phyloP scores from a whole-genome alignment of 1,140 invertebrate genomes.

The Bombus difficillimus region DNA sequence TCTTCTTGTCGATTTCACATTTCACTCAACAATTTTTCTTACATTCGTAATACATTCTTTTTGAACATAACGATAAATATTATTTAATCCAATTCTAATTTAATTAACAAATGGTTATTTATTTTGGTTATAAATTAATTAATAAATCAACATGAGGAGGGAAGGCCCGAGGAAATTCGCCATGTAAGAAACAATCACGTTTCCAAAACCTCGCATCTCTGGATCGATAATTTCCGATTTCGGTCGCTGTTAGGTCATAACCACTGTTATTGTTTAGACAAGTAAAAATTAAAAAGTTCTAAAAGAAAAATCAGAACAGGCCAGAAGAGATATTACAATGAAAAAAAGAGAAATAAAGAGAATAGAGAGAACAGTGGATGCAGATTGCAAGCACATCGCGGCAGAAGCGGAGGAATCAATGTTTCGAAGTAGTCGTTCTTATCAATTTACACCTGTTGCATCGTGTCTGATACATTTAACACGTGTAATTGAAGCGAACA shows the following conservation, averaged over 20 bases:
- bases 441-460: conserved; percentile 8
- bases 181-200: conserved; percentile 69
- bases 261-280: conserved; percentile 26
- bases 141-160: conserved; percentile 21
- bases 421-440: neutral
- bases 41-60: neutral
- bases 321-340: conserved; percentile 1
- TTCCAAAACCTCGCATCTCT: conserved; percentile 61
- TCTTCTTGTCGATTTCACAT: conserved; percentile 2
- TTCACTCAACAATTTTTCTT: neutral
- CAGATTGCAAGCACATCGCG: conserved; percentile 36
- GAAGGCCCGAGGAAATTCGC: conserved; percentile 39
- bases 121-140: neutral
- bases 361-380: conserved; percentile 34
- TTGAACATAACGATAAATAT: neutral
- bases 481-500: neutral
- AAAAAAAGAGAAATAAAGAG: conserved; percentile 11
- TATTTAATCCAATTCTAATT: neutral
- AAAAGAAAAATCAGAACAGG: conserved; percentile 39
- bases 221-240: conserved; percentile 1
- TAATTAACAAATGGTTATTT: neutral
- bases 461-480: neutral
- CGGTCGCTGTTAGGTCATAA: neutral
- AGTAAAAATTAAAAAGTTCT: conserved; percentile 1
- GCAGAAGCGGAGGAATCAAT: neutral